A percentile compares a stretch with the other conserved stretches of the same genome.
These are phyloP conservation scores for Anguilla marmorata DNA, from an alignment of 2,797 vertebrate genomes.

Conservation along the genomic window DNA sequence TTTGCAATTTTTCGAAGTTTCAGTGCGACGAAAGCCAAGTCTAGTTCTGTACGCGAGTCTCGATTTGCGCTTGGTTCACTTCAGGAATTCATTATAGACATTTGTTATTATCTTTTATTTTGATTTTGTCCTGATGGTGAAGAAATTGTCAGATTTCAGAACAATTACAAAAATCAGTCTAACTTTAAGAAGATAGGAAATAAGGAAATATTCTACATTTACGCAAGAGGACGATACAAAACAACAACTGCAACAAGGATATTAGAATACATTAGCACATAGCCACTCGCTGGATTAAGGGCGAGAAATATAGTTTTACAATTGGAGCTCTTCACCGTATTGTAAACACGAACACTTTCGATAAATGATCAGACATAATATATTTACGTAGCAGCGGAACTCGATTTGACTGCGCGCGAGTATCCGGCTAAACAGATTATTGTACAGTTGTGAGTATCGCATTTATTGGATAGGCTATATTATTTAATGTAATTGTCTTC, in stretches of 20 bases:
- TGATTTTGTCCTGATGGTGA: slow-evolving; percentile 18
- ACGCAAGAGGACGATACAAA: slow-evolving; percentile 15
- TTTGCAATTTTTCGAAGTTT: slow-evolving; percentile 15
- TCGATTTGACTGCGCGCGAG: not conserved
- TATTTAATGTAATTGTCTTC: not conserved
- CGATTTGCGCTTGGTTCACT: slow-evolving; percentile 8
- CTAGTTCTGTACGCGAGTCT: not conserved
- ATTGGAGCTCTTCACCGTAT: not conserved
- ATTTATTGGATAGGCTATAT: not conserved
- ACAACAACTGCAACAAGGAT: slow-evolving; percentile 8
- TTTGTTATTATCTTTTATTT: not conserved
- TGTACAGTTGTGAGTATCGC: not conserved
- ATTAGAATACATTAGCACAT: not conserved
- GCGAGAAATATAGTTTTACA: not conserved
- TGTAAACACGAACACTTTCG: not conserved
- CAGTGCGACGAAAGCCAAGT: not conserved
- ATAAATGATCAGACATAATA: slow-evolving; percentile 9
- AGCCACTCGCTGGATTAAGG: not conserved
- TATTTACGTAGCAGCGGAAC: not conserved
- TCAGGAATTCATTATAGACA: slow-evolving; percentile 1
- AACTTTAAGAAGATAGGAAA: slow-evolving; percentile 22
- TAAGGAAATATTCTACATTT: not conserved
- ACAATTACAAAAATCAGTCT: not conserved
- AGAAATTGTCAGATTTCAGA: not conserved
- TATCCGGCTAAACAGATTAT: not conserved